phyloP scores from a whole-genome alignment of 2,113 vertebrate species.

The Pimephales promelas region DNA sequence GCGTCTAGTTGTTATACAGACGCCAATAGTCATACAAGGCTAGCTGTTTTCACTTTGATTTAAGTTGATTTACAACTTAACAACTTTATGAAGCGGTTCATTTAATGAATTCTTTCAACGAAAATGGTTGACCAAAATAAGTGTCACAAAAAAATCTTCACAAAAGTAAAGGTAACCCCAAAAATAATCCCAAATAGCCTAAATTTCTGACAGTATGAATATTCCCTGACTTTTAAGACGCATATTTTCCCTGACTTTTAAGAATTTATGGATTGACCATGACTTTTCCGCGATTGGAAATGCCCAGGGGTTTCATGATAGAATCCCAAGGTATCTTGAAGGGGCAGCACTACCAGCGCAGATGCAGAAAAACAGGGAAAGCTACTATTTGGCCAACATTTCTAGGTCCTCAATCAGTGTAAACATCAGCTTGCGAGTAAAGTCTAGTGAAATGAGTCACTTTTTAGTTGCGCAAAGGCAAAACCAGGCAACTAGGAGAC shows the following conservation, averaged over 20 bases:
- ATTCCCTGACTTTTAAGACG: background rate
- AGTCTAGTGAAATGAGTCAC: constrained; percentile 20
- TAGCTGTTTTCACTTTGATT: background rate
- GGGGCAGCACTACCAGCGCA: background rate
- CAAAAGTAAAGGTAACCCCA: no score
- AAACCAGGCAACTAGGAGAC: background rate
- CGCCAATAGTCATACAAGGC: background rate
- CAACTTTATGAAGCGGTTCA: background rate
- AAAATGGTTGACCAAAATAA: no score
- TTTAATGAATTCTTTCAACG: no score
- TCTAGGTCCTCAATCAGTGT: background rate
- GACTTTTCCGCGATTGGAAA: background rate
- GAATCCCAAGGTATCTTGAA: no score
- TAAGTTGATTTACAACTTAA: background rate
- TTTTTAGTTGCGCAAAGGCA: background rate
- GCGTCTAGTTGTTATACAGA: background rate
- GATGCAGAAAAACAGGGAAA: background rate
- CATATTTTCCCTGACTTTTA: background rate
- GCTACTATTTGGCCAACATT: constrained; percentile 25
- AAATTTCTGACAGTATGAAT: background rate
- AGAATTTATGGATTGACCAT: background rate
- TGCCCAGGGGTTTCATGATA: background rate
- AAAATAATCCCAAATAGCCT: no score
- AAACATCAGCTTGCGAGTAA: background rate
- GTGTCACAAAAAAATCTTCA: no score